Evolutionary conservation across 2,113 vertebrate species (phyloP), one percentile per base, ranked within the genome.

Genomic region (Thymallus thymallus): DNA sequence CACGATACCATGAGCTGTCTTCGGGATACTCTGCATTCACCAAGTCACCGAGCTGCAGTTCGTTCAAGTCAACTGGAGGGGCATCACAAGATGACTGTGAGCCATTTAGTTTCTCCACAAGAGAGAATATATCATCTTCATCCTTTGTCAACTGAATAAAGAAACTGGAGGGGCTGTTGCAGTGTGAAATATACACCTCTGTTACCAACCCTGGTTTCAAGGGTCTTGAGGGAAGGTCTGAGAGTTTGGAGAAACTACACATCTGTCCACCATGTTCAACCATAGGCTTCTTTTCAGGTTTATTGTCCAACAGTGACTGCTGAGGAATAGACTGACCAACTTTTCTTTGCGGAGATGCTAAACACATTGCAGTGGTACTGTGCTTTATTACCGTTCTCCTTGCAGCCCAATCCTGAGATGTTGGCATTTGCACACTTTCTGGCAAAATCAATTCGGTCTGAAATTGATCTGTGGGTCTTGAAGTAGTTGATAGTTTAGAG

Each of bases 101-200:
- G 6, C 74, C 60, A 46, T 95, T 95, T 78, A 95, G 82, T 65
- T 83, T 86, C 73, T 94, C 87, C 0, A 86, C 91, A 79, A 95
- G 88, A 22, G 22, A 73, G 30, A 85, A 83, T 41, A 95, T 87
- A 60, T 88, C 69, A 63, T 80, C 78, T 65, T 94, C 91, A 0
- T 94, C 90, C 58, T 93, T 88, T n/a, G 73, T 79, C 7, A 94
- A 72, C 0, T 95, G 95, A 73, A 96, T 85, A 71, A 93, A 95
- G 81, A 96, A 95, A 73, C 93, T 93, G n/a, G 69, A 86, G 0
- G 84, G 85, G 46, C 90, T 82, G 67, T 92, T 93, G 66, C 91
- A 78, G 0, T 95, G 88, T 10, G 94, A 95, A 77, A 95, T 51
- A 48, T 93, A 95, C 0, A 93, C 92, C 16, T 80, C 87, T 5